A percentile compares a stretch with the other conserved stretches of the same genome.
These are phyloP conservation scores for Xenopus tropicalis DNA, from an alignment of 2,113 vertebrate species.

Conservation along the genomic window DNA sequence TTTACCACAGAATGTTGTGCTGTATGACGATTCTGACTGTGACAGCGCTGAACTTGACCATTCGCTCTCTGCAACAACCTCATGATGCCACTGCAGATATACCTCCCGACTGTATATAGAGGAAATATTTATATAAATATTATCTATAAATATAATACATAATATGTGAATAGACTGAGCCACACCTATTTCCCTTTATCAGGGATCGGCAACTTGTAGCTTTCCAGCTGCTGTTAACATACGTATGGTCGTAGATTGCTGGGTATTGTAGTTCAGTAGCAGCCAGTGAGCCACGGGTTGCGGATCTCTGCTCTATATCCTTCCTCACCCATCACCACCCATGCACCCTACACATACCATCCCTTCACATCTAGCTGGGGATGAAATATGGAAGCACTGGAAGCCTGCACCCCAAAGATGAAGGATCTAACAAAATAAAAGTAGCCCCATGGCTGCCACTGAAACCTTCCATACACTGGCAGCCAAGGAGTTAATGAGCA, in stretches of 20 bases:
- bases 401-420: constrained; percentile 14
- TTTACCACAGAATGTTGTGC: constrained; percentile 57
- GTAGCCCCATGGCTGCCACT: not conserved
- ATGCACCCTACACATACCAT: constrained; percentile 22
- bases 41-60: constrained; percentile 88
- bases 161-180: constrained; percentile 45
- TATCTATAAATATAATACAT: constrained; percentile 46
- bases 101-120: constrained; percentile 40
- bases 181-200: constrained; percentile 5
- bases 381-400: constrained; percentile 32
- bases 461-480: not conserved
- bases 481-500: constrained; percentile 26
- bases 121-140: constrained; percentile 46
- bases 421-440: not conserved
- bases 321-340: not conserved
- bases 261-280: no score
- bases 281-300: no score
- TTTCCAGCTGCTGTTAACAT: no score
- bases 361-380: constrained; percentile 28
- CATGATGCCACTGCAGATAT: constrained; percentile 37
- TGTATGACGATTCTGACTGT: constrained; percentile 87
- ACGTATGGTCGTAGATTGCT: no score
- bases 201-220: no score
- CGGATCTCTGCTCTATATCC: not conserved
- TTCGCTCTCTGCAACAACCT: constrained; percentile 62